phyloP scores from a whole-genome alignment of 2,113 vertebrate genomes.

The Chaenogobius annularis region DNA sequence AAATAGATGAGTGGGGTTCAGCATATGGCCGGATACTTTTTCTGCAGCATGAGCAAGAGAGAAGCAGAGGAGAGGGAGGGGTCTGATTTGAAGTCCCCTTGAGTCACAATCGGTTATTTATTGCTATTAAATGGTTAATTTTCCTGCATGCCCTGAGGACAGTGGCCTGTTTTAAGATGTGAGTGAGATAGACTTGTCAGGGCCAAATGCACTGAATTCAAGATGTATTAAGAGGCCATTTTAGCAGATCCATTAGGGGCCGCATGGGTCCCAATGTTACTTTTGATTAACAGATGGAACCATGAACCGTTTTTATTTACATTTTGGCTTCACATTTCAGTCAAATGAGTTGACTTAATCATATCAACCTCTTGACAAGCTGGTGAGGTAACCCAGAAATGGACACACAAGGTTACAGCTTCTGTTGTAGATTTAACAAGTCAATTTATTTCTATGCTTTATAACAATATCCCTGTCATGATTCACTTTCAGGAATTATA shows the following conservation, averaged over 20 bases:
- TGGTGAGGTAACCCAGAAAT: background rate
- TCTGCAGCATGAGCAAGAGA: conserved; percentile 17
- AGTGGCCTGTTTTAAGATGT: conserved; percentile 44
- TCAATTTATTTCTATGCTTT: too few species aligned
- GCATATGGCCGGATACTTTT: conserved; percentile 6
- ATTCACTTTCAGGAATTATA: too few species aligned
- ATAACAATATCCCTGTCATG: too few species aligned
- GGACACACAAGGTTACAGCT: background rate
- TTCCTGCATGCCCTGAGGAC: conserved; percentile 62
- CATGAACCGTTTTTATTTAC: conserved; percentile 16
- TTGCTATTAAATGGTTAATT: conserved; percentile 75
- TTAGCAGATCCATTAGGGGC: conserved; percentile 41
- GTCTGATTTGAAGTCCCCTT: conserved; percentile 58
- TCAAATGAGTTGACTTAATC: background rate
- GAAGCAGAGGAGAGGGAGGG: conserved; percentile 3
- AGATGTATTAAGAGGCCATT: conserved; percentile 55
- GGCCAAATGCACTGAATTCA: conserved; percentile 39
- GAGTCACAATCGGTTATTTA: conserved; percentile 71
- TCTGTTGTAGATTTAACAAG: background rate
- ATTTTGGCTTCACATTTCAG: background rate
- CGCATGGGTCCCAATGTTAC: conserved; percentile 9
- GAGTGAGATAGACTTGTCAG: conserved; percentile 64
- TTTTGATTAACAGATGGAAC: conserved; percentile 29
- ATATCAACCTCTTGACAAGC: background rate
- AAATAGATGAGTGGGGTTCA: background rate